Percentiles rank a stretch among this genome's conserved stretches.
phyloP scores from a whole-genome alignment of 2,113 vertebrate genomes.

The Chascanopsetta lugubris region DNA sequence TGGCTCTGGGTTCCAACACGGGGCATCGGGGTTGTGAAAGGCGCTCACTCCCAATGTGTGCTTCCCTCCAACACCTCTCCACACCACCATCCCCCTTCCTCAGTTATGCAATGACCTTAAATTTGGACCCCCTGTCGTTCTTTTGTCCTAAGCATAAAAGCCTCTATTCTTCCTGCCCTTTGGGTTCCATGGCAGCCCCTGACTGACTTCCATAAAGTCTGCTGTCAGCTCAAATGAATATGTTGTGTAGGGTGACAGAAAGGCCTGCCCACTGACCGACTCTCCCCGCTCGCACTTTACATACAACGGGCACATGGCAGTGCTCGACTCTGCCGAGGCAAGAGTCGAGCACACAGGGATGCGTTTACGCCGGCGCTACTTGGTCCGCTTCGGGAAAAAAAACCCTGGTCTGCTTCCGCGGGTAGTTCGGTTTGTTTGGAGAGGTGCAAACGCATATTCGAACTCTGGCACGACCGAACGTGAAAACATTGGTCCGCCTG shows the following conservation, averaged over 20 bases:
- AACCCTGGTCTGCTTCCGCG: too few relatives aligned
- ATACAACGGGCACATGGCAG: slow-evolving; percentile 24
- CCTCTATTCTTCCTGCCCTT: slow-evolving; percentile 52
- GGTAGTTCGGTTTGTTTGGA: too few relatives aligned
- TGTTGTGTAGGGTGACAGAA: slow-evolving; percentile 55
- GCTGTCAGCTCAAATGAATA: slow-evolving; percentile 72
- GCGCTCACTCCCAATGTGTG: not conserved
- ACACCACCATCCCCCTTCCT: slow-evolving; percentile 47
- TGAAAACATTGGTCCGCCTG: too few relatives aligned
- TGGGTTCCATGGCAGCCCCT: slow-evolving; percentile 53
- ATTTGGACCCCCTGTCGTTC: slow-evolving; percentile 73
- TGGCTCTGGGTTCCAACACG: not conserved
- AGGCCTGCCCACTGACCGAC: slow-evolving; percentile 41
- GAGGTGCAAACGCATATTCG: too few relatives aligned
- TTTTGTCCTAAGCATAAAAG: slow-evolving; percentile 71
- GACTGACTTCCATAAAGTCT: slow-evolving; percentile 65
- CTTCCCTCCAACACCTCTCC: slow-evolving; percentile 40
- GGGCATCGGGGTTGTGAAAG: not conserved
- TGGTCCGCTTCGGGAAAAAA: too few relatives aligned
- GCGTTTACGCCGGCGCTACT: too few relatives aligned
- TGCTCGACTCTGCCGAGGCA: slow-evolving; percentile 7
- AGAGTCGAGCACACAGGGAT: not conserved
- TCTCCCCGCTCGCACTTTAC: slow-evolving; percentile 33
- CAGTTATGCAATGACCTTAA: slow-evolving; percentile 76
- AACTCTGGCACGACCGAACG: too few relatives aligned